Percentiles rank a stretch among this genome's conserved stretches.
Evolutionary conservation across 2,888 invertebrate species (phyloP).

Genomic region (Hydroisotoma schaefferi): DNA sequence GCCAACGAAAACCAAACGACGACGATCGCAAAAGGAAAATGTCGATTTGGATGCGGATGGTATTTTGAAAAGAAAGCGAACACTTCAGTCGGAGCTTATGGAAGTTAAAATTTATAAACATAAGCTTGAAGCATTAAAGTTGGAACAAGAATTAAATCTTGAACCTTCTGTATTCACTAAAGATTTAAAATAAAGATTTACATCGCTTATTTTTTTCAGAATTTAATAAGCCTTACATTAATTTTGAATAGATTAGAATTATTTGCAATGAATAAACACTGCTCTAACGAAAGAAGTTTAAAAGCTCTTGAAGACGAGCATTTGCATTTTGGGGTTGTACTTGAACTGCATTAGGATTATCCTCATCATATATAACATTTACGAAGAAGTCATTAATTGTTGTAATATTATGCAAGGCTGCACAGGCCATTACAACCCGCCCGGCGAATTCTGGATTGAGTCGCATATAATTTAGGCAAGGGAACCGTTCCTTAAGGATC

Average conservation of each 20-base stretch:
- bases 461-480: conserved; percentile 11
- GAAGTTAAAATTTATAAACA: not conserved
- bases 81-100: not conserved
- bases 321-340: no score
- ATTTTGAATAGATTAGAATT: not conserved
- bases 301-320: not conserved
- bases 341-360: not conserved
- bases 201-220: not conserved
- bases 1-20: no score
- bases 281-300: not conserved
- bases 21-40: no score
- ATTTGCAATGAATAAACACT: not conserved
- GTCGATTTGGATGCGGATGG: not conserved
- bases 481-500: conserved; percentile 18
- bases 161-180: conserved; percentile 3
- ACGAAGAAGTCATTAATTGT: conserved; percentile 8
- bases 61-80: not conserved
- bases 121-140: not conserved
- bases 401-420: conserved; percentile 14
- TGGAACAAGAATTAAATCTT: conserved; percentile 2
- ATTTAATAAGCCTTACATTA: no score
- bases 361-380: not conserved
- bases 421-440: conserved; percentile 8
- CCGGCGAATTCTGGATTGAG: conserved; percentile 6
- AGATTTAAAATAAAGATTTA: not conserved